Conservation (phyloP, 2,797 vertebrate species). For the Neomorphus geoffroyi region DNA sequence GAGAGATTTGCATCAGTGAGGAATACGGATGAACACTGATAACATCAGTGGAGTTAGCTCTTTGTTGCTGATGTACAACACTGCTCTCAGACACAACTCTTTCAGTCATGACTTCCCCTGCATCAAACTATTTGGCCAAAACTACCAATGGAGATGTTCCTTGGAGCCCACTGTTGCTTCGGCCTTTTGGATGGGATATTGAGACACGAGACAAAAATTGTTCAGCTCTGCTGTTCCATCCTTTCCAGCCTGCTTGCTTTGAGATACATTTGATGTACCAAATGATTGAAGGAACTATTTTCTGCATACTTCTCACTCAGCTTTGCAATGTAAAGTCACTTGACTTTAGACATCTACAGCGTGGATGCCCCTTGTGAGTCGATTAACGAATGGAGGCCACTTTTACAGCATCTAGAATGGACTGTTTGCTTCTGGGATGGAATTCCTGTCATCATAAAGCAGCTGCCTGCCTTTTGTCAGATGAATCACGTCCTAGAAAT, state of each 20-base stretch:
- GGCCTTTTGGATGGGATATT: not conserved
- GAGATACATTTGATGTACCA: not conserved
- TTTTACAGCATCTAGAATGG: not conserved
- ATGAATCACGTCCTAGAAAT: slow-evolving; percentile 1
- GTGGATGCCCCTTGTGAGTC: not conserved
- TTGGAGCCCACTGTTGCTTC: not conserved
- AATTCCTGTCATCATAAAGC: not conserved
- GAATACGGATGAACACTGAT: accelerated
- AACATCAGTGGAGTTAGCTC: not conserved
- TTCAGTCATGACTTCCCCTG: not conserved
- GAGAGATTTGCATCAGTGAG: not conserved
- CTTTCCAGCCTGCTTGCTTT: not conserved
- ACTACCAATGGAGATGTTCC: not conserved
- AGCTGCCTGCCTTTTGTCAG: not conserved
- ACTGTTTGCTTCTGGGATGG: not conserved
- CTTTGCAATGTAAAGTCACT: not conserved
- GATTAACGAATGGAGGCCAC: not conserved
- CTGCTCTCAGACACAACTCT: not conserved
- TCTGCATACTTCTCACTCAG: not conserved
- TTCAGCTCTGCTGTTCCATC: not conserved
- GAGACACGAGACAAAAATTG: not conserved
- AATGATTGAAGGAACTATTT: not conserved
- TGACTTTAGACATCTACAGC: not conserved
- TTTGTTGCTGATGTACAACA: not conserved
- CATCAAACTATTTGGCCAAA: not conserved